Percentiles rank a stretch among this genome's conserved stretches.
phyloP scores from a whole-genome alignment of 2,113 vertebrate genomes.

The Ptyas mucosa region DNA sequence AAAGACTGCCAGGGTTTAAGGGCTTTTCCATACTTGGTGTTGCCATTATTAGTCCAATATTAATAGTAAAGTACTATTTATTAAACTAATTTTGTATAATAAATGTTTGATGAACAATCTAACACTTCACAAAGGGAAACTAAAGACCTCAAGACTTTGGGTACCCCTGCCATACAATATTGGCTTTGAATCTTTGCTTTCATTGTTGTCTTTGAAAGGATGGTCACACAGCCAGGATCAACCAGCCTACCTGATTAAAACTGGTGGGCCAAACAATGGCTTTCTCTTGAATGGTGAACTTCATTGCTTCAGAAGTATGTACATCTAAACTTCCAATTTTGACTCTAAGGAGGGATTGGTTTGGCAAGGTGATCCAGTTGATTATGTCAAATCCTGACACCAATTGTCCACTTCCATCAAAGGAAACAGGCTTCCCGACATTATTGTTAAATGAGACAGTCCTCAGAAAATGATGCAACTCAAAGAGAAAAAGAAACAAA shows the following conservation, averaged over 20 bases:
- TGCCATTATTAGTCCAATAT: no score
- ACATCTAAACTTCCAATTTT: background rate
- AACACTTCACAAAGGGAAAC: no score
- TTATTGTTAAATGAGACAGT: background rate
- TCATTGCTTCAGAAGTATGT: background rate
- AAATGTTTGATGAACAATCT: no score
- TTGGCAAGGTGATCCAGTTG: background rate
- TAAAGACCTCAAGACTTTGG: no score
- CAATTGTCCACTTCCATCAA: background rate
- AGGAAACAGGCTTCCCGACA: background rate
- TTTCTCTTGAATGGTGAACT: background rate
- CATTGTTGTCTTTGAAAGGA: no score
- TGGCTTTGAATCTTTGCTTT: no score
- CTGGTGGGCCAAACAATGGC: background rate
- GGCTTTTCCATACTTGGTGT: no score
- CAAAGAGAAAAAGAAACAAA: background rate
- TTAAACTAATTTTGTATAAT: no score
- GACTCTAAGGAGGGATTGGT: background rate
- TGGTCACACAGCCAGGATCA: no score
- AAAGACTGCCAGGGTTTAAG: no score
- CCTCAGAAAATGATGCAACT: background rate
- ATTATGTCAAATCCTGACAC: background rate
- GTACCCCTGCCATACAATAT: no score
- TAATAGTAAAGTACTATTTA: no score
- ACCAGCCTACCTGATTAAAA: background rate